Evolutionary conservation across 2,888 invertebrate genomes (phyloP).

Genomic region (Eugnorisma glareosa): DNA sequence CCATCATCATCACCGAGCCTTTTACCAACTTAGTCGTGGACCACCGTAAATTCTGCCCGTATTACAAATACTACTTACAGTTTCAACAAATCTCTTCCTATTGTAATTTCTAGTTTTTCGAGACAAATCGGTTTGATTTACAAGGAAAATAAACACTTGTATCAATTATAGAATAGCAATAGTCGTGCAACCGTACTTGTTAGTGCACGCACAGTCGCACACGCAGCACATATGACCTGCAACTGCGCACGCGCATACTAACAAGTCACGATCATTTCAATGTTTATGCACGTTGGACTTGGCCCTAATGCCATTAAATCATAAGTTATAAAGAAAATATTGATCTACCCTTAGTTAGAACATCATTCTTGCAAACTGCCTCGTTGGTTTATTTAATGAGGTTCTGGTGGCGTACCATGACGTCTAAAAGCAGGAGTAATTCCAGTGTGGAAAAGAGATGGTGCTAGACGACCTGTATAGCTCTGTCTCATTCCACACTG

Average conservation of each 20-base stretch:
- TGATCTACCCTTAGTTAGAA: not conserved
- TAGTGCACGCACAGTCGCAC: slow-evolving; percentile 12
- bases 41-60: not conserved
- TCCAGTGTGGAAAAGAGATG: too few relatives aligned
- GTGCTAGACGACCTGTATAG: too few relatives aligned
- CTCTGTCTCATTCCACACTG: too few relatives aligned
- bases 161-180: not conserved
- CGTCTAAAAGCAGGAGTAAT: too few relatives aligned
- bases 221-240: slow-evolving; percentile 10
- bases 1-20: not conserved
- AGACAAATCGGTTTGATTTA: not conserved
- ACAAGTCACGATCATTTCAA: slow-evolving; percentile 28
- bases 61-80: not conserved
- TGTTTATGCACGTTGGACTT: not conserved
- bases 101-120: not conserved
- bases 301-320: not conserved
- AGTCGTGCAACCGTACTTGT: slow-evolving; percentile 10
- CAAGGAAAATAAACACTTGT: not conserved
- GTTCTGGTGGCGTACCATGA: too few relatives aligned
- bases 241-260: slow-evolving; percentile 7
- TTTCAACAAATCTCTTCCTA: not conserved
- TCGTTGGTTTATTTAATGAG: too few relatives aligned
- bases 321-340: not conserved
- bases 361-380: not conserved
- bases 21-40: too few relatives aligned